phyloP scores from a whole-genome alignment of 2,113 vertebrate genomes.

The Gopherus flavomarginatus region DNA sequence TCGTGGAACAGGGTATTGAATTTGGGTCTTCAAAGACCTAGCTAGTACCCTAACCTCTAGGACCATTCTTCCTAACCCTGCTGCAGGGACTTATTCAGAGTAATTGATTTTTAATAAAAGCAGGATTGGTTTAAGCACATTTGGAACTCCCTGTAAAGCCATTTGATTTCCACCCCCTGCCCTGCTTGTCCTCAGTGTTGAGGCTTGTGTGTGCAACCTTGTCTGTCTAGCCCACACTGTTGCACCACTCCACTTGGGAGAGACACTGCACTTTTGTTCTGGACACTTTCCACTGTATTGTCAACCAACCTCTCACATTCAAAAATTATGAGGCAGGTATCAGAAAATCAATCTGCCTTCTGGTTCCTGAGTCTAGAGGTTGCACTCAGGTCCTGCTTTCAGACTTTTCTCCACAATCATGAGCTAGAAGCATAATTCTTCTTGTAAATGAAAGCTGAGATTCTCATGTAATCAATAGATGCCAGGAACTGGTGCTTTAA shows the following conservation, averaged over 20 bases:
- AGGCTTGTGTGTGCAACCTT: not conserved
- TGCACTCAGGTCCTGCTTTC: not conserved
- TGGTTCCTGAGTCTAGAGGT: not conserved
- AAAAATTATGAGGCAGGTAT: not conserved
- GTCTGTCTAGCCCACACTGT: not conserved
- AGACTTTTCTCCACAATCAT: not conserved
- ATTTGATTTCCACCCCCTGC: not conserved
- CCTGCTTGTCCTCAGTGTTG: not conserved
- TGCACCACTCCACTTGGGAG: not conserved
- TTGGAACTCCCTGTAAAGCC: not conserved
- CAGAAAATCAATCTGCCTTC: not conserved
- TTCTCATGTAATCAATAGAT: slow-evolving; percentile 12
- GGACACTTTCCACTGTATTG: too few relatives aligned
- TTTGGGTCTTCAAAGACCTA: not conserved
- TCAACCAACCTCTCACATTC: not conserved
- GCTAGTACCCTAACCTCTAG: not conserved
- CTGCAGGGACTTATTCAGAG: not conserved
- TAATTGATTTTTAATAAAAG: not conserved
- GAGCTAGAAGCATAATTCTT: not conserved
- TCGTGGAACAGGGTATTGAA: not conserved
- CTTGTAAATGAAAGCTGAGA: not conserved
- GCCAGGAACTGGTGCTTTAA: slow-evolving; percentile 13
- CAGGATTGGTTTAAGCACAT: not conserved
- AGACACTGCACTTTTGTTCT: too few relatives aligned
- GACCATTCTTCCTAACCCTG: not conserved